Conservation (phyloP, 2,888 invertebrate species). For the Polymixis flavicincta region DNA sequence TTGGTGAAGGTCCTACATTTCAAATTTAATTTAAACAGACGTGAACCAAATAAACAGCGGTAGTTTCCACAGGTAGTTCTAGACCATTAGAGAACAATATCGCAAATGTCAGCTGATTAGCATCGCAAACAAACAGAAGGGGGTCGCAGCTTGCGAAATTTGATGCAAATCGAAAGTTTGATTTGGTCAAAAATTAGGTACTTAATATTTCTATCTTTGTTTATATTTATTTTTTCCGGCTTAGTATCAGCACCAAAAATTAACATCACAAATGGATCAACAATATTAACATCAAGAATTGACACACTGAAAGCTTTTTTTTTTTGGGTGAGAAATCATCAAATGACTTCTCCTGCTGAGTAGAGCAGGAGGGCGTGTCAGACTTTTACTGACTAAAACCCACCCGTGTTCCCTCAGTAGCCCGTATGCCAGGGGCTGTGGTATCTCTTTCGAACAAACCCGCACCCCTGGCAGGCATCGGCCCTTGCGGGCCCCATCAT, state of each 20-base stretch:
- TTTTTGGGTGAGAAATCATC: too few species aligned
- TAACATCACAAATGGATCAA: background rate
- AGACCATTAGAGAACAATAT: conserved; percentile 23
- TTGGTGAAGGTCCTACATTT: conserved; percentile 42
- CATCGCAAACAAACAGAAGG: conserved; percentile 16
- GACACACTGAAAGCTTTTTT: background rate
- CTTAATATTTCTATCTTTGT: too few species aligned
- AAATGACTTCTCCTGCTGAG: too few species aligned
- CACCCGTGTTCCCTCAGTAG: too few species aligned
- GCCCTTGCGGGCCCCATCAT: too few species aligned
- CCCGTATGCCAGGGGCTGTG: too few species aligned
- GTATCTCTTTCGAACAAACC: too few species aligned
- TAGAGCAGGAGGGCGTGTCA: too few species aligned
- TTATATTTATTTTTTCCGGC: background rate
- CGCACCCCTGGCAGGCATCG: too few species aligned
- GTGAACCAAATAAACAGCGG: conserved; percentile 67
- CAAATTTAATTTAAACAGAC: conserved; percentile 39
- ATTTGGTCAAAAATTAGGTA: background rate
- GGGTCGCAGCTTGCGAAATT: conserved; percentile 27
- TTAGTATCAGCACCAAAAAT: background rate
- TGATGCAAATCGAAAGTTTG: conserved; percentile 26
- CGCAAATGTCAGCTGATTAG: conserved; percentile 17
- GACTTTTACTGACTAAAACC: too few species aligned
- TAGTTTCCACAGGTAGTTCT: conserved; percentile 53
- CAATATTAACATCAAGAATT: background rate